A percentile compares a stretch with the other conserved stretches of the same genome.
These are phyloP conservation scores for Daktulosphaira vitifoliae DNA, from an alignment of 1,140 invertebrate species.

Conservation along the genomic window DNA sequence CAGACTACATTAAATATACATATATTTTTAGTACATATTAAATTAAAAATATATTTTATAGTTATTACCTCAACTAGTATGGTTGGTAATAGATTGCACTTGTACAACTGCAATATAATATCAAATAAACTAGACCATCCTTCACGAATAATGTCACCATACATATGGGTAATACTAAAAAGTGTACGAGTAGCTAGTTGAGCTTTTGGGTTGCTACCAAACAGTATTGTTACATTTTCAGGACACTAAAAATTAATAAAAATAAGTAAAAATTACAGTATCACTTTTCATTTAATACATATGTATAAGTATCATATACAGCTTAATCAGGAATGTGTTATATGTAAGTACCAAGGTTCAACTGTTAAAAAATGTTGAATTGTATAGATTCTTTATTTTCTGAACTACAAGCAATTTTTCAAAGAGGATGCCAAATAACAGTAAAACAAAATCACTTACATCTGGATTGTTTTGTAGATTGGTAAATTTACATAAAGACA, in stretches of 20 bases:
- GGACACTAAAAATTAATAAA: constrained; percentile 43
- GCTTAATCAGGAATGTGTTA: too few species aligned
- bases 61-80: constrained; percentile 49
- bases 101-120: constrained; percentile 77
- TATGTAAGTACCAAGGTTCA: too few species aligned
- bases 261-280: too few species aligned
- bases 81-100: constrained; percentile 74
- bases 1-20: constrained; percentile 55
- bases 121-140: constrained; percentile 93
- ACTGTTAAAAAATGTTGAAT: too few species aligned
- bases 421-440: too few species aligned
- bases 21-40: constrained; percentile 9
- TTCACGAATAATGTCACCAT: constrained; percentile 85
- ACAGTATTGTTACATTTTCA: constrained; percentile 52
- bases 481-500: constrained; percentile 91
- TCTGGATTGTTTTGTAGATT: constrained; percentile 49
- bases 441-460: constrained; percentile 37
- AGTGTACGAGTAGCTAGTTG: constrained; percentile 72
- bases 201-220: constrained; percentile 72
- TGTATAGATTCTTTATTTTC: too few species aligned
- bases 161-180: constrained; percentile 75
- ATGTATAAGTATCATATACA: too few species aligned
- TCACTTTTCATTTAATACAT: too few species aligned
- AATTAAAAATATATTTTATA: neutral
- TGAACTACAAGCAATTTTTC: too few species aligned